These are phyloP conservation scores for Sphaerophoria taeniata DNA, from an alignment of 2,888 invertebrate species.

Conservation along the genomic window DNA sequence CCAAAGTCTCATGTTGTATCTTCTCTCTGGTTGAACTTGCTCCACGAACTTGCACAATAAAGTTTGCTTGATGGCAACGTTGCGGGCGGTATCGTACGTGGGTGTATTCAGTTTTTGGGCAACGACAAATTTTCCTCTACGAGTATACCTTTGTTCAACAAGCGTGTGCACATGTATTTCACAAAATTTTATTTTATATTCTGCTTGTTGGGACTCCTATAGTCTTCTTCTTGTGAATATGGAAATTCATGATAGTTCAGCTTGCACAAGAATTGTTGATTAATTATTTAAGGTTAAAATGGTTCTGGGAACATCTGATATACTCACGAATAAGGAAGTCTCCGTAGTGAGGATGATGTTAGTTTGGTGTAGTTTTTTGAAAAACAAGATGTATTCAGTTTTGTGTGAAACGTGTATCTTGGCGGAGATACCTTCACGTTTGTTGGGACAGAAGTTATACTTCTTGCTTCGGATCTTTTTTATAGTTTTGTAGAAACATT, in stretches of 20 bases:
- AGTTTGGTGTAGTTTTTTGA: conserved; percentile 40
- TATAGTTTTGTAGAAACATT: too few species aligned
- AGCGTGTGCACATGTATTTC: conserved; percentile 59
- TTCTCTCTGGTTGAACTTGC: conserved; percentile 69
- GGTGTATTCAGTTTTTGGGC: background rate
- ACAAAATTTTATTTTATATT: conserved; percentile 40
- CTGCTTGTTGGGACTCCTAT: conserved; percentile 1
- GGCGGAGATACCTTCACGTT: background rate
- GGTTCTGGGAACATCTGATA: conserved; percentile 1
- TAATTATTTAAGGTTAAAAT: conserved; percentile 65
- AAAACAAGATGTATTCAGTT: background rate
- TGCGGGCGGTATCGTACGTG: background rate
- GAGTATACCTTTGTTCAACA: conserved; percentile 48
- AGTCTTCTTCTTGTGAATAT: conserved; percentile 32
- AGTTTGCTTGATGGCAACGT: conserved; percentile 15
- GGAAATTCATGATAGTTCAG: conserved; percentile 57
- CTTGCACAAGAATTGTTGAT: conserved; percentile 60
- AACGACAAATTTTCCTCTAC: conserved; percentile 4
- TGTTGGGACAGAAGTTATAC: background rate
- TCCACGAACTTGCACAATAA: conserved; percentile 61
- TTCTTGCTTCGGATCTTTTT: background rate
- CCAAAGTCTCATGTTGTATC: conserved; percentile 68
- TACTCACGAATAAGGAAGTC: too few species aligned
- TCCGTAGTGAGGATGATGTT: conserved; percentile 27
- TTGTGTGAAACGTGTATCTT: background rate